A percentile compares a stretch with the other conserved stretches of the same genome.
phyloP scores from a whole-genome alignment of 2,797 vertebrate genomes.

The Diplodus sargus region DNA sequence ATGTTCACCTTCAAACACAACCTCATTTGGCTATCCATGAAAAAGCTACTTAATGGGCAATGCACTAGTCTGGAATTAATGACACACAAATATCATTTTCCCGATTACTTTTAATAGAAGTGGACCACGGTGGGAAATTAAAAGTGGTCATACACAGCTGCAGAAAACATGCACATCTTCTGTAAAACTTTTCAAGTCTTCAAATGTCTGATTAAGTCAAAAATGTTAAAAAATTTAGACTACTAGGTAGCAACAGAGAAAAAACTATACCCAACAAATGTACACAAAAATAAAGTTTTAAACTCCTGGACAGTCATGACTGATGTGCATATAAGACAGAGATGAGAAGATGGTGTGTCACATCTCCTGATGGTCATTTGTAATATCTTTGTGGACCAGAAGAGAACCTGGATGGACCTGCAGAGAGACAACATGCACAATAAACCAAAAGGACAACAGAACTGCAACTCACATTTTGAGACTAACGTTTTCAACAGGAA shows the following conservation, averaged over 20 bases:
- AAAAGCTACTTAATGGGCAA: no score
- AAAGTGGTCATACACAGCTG: conserved; percentile 15
- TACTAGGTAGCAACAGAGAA: neutral
- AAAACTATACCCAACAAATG: conserved; percentile 3
- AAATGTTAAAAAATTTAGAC: conserved; percentile 2
- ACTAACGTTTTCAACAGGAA: neutral
- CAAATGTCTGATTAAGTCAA: conserved; percentile 6
- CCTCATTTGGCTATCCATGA: no score
- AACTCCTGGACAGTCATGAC: conserved; percentile 2
- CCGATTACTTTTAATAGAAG: conserved; percentile 46
- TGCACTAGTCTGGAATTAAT: neutral
- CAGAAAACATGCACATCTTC: conserved; percentile 22
- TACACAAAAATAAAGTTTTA: conserved; percentile 13
- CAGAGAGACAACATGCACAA: conserved; percentile 16
- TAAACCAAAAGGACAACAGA: neutral
- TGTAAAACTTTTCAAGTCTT: conserved; percentile 21
- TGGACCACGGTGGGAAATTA: neutral
- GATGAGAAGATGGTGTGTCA: neutral
- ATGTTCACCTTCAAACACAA: no score
- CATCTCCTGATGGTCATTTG: conserved; percentile 68
- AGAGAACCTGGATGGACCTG: conserved; percentile 78
- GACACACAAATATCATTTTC: neutral
- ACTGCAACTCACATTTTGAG: neutral
- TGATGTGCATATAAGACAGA: neutral
- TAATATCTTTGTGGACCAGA: conserved; percentile 72